These are phyloP conservation scores for Cnemophilus loriae DNA, from an alignment of 2,113 vertebrate genomes.

Conservation along the genomic window DNA sequence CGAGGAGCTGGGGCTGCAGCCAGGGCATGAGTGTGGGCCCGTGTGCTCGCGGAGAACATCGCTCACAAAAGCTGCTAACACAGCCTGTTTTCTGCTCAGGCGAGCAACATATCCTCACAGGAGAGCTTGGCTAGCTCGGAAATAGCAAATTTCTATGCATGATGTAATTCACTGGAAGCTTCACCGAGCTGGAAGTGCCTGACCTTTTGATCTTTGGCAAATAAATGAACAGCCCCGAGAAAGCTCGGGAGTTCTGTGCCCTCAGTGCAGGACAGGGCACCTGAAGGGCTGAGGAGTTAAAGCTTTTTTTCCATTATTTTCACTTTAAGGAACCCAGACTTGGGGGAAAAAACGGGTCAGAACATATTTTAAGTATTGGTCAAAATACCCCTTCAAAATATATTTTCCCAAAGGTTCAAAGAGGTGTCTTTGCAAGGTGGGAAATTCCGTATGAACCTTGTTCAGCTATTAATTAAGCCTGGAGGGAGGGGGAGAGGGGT, in stretches of 20 bases:
- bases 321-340: too few species aligned
- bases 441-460: not conserved
- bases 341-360: not conserved
- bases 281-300: not conserved
- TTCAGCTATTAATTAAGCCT: not conserved
- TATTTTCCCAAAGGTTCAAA: not conserved
- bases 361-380: not conserved
- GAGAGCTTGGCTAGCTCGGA: not conserved
- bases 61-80: conserved; percentile 13
- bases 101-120: not conserved
- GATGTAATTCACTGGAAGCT: conserved; percentile 12
- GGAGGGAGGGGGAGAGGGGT: not conserved
- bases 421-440: not conserved
- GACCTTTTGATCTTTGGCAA: conserved; percentile 30
- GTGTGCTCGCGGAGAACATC: not conserved
- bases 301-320: not conserved
- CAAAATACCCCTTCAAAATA: not conserved
- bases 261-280: not conserved
- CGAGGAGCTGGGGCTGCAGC: not conserved
- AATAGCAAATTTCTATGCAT: conserved; percentile 16
- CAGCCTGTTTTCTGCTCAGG: conserved; percentile 46
- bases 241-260: not conserved
- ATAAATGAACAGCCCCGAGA: not conserved
- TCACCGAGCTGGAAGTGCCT: not conserved
- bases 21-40: fast-evolving